These are phyloP conservation scores for Nothobranchius furzeri DNA, from an alignment of 2,113 vertebrate species.

Conservation along the genomic window DNA sequence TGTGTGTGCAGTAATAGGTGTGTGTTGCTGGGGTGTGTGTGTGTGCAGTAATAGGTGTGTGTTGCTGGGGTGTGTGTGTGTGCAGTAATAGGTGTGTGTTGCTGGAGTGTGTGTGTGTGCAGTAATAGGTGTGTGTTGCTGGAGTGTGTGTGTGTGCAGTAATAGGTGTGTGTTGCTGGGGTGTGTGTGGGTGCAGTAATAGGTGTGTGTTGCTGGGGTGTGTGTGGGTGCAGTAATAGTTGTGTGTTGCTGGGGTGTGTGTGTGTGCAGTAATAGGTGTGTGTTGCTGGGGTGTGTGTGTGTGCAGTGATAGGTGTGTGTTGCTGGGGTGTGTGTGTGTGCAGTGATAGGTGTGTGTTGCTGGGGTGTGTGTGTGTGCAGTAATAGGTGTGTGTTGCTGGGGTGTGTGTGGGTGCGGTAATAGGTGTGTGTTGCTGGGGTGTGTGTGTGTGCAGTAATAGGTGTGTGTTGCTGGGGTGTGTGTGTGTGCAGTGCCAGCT, in stretches of 20 bases:
- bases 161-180: slow-evolving; percentile 25
- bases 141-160: slow-evolving; percentile 29
- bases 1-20: slow-evolving; percentile 36
- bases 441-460: slow-evolving; percentile 39
- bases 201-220: slow-evolving; percentile 22
- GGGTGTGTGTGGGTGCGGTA: slow-evolving; percentile 29
- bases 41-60: slow-evolving; percentile 41
- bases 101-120: slow-evolving; percentile 11
- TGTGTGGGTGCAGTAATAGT: slow-evolving; percentile 40
- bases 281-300: slow-evolving; percentile 16
- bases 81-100: slow-evolving; percentile 38
- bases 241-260: slow-evolving; percentile 16
- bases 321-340: slow-evolving; percentile 10
- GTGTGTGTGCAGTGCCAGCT: slow-evolving; percentile 39
- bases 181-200: slow-evolving; percentile 37
- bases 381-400: slow-evolving; percentile 35
- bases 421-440: slow-evolving; percentile 26
- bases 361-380: slow-evolving; percentile 11
- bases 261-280: slow-evolving; percentile 39
- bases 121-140: slow-evolving; percentile 35
- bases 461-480: slow-evolving; percentile 20
- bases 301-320: slow-evolving; percentile 34
- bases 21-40: slow-evolving; percentile 17
- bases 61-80: slow-evolving; percentile 14
- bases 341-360: slow-evolving; percentile 30